phyloP scores from a whole-genome alignment of 2,113 vertebrate genomes.

The Erythrocercus mccallii region DNA sequence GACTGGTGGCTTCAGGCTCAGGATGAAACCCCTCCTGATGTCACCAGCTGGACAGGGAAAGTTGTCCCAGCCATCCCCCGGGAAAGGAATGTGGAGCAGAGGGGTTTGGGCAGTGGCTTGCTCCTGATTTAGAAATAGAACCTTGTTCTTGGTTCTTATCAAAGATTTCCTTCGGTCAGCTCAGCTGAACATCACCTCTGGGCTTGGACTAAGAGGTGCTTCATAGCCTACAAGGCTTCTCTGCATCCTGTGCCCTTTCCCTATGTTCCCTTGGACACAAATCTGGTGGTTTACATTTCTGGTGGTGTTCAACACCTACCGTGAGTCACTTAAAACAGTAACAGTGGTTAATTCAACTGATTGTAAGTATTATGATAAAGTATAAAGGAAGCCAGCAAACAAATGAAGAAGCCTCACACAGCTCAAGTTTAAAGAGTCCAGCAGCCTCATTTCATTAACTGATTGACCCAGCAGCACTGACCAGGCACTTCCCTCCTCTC shows the following conservation, averaged over 20 bases:
- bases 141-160: neutral
- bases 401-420: neutral
- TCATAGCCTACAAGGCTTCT: neutral
- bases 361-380: neutral
- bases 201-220: neutral
- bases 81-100: rapidly evolving
- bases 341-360: neutral
- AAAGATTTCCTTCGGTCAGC: neutral
- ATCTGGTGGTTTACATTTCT: neutral
- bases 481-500: neutral
- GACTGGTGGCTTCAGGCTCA: rapidly evolving
- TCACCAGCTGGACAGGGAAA: neutral
- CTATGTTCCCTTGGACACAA: rapidly evolving
- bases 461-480: neutral
- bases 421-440: neutral
- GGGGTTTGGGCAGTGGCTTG: neutral
- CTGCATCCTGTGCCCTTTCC: neutral
- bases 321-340: neutral
- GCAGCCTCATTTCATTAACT: neutral
- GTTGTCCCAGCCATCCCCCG: neutral
- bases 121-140: neutral
- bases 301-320: neutral
- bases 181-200: neutral
- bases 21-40: rapidly evolving
- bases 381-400: neutral